phyloP scores from a whole-genome alignment of 2,113 vertebrate genomes.

The Eclectus roratus region DNA sequence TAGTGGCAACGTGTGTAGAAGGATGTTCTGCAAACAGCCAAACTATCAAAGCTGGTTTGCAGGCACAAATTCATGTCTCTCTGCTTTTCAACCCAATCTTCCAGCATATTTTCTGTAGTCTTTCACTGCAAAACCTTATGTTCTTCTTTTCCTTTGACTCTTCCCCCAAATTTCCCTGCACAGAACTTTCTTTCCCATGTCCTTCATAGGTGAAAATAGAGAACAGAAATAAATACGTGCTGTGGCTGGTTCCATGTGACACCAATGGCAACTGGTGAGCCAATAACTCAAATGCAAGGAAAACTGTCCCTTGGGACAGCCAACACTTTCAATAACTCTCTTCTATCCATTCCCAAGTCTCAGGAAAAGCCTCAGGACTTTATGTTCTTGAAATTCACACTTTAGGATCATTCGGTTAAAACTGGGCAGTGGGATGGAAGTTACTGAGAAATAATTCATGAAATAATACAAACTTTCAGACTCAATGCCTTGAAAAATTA shows the following conservation, averaged over 20 bases:
- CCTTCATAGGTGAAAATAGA: background rate
- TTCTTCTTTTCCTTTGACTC: background rate
- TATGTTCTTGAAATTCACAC: background rate
- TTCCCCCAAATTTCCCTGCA: background rate
- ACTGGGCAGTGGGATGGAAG: background rate
- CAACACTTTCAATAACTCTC: background rate
- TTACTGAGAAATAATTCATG: background rate
- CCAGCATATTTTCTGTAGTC: background rate
- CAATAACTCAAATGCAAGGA: background rate
- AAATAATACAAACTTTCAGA: background rate
- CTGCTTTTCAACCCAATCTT: background rate
- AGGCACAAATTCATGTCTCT: background rate
- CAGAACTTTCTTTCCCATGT: background rate
- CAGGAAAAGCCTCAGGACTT: background rate
- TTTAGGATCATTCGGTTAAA: background rate
- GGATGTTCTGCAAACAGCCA: background rate
- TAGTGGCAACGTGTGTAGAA: background rate
- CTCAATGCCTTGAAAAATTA: background rate
- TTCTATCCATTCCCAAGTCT: background rate
- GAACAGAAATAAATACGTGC: background rate
- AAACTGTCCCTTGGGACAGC: background rate
- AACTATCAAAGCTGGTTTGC: background rate
- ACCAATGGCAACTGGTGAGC: background rate
- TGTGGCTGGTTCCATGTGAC: background rate
- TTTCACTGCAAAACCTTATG: background rate